Percentiles rank a stretch among this genome's conserved stretches.
Evolutionary conservation across 2,888 invertebrate species (phyloP).

Genomic region (Thymelicus lineola): DNA sequence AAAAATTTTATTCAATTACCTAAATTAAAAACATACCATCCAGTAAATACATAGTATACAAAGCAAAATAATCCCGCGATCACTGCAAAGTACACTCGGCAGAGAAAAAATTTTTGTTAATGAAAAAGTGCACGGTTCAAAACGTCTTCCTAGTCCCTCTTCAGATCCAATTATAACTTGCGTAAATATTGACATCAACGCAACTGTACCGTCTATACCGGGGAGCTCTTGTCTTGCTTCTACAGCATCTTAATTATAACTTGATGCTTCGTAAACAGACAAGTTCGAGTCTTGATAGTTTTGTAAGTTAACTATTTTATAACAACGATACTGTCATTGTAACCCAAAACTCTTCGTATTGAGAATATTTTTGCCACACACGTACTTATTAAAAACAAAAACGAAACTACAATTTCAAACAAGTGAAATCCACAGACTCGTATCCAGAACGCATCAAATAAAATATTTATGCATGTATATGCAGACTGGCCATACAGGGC

Average conservation of each 20-base stretch:
- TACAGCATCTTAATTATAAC: background rate
- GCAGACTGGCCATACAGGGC: constrained; percentile 7
- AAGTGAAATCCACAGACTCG: too few species aligned
- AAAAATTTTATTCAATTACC: background rate
- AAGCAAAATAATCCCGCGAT: constrained; percentile 12
- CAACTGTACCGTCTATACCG: constrained; percentile 13
- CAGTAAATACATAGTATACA: background rate
- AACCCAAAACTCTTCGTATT: too few species aligned
- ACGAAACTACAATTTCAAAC: too few species aligned
- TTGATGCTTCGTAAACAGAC: background rate
- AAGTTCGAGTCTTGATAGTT: too few species aligned
- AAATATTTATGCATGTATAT: too few species aligned
- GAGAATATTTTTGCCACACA: too few species aligned
- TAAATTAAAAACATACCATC: background rate
- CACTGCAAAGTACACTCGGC: constrained; percentile 26
- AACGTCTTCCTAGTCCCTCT: constrained; percentile 41
- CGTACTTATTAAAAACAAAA: too few species aligned
- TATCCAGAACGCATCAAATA: background rate
- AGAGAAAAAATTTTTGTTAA: constrained; percentile 47
- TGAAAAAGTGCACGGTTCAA: constrained; percentile 51
- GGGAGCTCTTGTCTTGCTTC: background rate
- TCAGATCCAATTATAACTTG: constrained; percentile 70
- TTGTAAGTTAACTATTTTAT: too few species aligned
- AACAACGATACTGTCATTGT: too few species aligned
- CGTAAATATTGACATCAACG: constrained; percentile 62